Percentiles rank a stretch among this genome's conserved stretches.
phyloP scores from a whole-genome alignment of 2,797 vertebrate species.

The Setipinna tenuifilis region DNA sequence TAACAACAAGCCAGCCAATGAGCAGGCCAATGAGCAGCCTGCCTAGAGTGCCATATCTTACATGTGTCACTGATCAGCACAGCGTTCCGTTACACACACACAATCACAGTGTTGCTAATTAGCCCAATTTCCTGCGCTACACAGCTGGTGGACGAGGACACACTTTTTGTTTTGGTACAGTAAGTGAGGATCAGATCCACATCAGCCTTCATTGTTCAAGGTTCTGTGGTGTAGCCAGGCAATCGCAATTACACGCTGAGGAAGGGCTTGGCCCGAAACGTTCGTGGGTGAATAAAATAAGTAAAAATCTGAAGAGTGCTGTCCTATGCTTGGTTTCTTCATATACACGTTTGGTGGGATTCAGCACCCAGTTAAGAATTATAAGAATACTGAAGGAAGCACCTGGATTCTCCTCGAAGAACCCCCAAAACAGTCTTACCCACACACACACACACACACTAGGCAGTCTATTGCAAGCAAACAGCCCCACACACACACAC shows the following conservation, averaged over 20 bases:
- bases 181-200: background rate
- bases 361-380: too few relatives aligned
- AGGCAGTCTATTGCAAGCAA: background rate
- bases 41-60: slow-evolving; percentile 60
- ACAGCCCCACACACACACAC: background rate
- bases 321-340: too few relatives aligned
- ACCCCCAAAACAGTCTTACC: background rate
- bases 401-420: too few relatives aligned
- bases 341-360: too few relatives aligned
- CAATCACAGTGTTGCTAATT: slow-evolving; percentile 59
- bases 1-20: slow-evolving; percentile 45
- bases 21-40: slow-evolving; percentile 55
- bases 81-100: slow-evolving; percentile 44
- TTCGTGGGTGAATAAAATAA: too few relatives aligned
- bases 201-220: background rate
- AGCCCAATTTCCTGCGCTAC: slow-evolving; percentile 47
- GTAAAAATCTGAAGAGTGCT: too few relatives aligned
- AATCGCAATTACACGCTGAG: too few relatives aligned
- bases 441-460: background rate
- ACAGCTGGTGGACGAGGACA: slow-evolving; percentile 59
- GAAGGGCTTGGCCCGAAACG: too few relatives aligned
- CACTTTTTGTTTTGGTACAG: slow-evolving; percentile 37
- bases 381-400: too few relatives aligned
- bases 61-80: slow-evolving; percentile 64
- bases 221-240: slow-evolving; percentile 34